phyloP scores from a whole-genome alignment of 2,797 vertebrate genomes.

The Gobio occitaniae region DNA sequence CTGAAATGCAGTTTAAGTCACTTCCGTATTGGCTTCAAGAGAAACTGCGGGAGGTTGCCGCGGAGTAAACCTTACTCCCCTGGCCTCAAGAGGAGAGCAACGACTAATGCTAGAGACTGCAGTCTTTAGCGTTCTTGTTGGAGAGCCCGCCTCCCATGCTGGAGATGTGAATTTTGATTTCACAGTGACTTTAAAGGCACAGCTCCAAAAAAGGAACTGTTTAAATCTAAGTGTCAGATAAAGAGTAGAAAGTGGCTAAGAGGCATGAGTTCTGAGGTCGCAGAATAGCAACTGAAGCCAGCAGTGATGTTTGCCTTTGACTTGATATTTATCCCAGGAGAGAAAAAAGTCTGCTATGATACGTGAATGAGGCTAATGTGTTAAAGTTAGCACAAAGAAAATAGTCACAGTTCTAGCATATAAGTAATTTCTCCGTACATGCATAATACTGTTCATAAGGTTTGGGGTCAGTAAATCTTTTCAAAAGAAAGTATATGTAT shows the following conservation, averaged over 20 bases:
- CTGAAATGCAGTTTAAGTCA: too few relatives aligned
- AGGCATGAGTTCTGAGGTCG: not conserved
- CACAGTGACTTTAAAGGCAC: not conserved
- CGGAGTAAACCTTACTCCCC: too few relatives aligned
- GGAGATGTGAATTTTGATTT: not conserved
- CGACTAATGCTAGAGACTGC: too few relatives aligned
- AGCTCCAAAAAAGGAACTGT: too few relatives aligned
- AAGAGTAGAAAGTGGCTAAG: not conserved
- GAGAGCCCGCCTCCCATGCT: too few relatives aligned
- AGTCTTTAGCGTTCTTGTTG: too few relatives aligned
- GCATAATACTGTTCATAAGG: not conserved
- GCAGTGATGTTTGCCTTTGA: not conserved
- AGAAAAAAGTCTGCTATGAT: not conserved
- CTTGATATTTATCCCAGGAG: slow-evolving; percentile 1
- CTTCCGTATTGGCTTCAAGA: too few relatives aligned
- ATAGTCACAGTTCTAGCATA: not conserved
- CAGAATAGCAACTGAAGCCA: not conserved
- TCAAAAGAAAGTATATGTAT: too few relatives aligned
- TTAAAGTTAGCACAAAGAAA: not conserved
- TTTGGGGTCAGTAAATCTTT: not conserved
- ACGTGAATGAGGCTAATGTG: not conserved
- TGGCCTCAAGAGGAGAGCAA: too few relatives aligned
- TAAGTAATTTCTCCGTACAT: not conserved
- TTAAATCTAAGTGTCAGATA: too few relatives aligned
- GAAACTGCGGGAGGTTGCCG: too few relatives aligned